A percentile compares a stretch with the other conserved stretches of the same genome.
Conservation (phyloP, 1,140 invertebrate genomes). For the Galendromus occidentalis region DNA sequence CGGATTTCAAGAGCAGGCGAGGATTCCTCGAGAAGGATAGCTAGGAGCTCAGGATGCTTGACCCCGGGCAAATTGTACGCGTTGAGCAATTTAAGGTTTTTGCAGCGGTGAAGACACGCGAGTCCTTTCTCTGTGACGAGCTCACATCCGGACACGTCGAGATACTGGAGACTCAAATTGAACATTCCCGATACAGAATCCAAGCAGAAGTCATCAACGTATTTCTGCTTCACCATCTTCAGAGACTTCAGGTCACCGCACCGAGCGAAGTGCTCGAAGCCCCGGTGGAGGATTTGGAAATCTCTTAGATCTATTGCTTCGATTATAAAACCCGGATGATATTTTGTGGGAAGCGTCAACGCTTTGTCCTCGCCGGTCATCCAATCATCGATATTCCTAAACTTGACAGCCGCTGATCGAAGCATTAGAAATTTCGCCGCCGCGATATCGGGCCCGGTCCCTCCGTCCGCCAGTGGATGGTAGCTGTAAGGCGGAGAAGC, state of each 20-base stretch:
- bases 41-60: not conserved
- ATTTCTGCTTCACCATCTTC: conserved; percentile 38
- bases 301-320: conserved; percentile 44
- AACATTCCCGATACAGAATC: conserved; percentile 39
- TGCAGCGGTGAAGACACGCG: not conserved
- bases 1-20: not conserved
- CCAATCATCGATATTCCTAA: conserved; percentile 32
- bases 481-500: too few relatives aligned
- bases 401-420: conserved; percentile 45
- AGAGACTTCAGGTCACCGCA: conserved; percentile 37
- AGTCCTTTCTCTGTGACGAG: conserved; percentile 42
- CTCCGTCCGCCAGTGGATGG: too few relatives aligned
- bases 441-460: conserved; percentile 45
- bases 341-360: conserved; percentile 34
- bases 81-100: not conserved
- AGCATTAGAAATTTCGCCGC: conserved; percentile 47
- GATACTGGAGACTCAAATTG: conserved; percentile 38
- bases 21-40: not conserved
- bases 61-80: not conserved
- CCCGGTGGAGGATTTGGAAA: conserved; percentile 43
- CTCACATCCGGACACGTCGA: conserved; percentile 48
- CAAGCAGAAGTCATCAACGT: conserved; percentile 53
- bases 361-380: conserved; percentile 20
- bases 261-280: conserved; percentile 39
- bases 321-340: conserved; percentile 34